Percentiles rank a stretch among this genome's conserved stretches.
phyloP scores from a whole-genome alignment of 1,140 invertebrate genomes.

The Acromyrmex heyeri region DNA sequence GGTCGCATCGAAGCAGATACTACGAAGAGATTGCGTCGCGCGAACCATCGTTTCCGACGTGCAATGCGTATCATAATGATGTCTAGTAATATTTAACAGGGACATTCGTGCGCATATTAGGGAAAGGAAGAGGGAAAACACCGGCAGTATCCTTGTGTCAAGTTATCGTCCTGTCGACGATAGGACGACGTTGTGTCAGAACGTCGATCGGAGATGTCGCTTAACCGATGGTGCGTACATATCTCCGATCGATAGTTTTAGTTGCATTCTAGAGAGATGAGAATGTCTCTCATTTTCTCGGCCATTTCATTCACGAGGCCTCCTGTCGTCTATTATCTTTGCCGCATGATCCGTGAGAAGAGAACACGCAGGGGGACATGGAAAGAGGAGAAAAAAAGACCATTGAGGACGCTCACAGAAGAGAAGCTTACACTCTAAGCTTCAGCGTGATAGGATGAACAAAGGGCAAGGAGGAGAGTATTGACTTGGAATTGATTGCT shows the following conservation, averaged over 20 bases:
- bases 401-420: not conserved
- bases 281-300: not conserved
- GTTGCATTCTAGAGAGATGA: not conserved
- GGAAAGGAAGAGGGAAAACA: not conserved
- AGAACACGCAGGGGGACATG: not conserved
- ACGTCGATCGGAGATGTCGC: conserved; percentile 4
- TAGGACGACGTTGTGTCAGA: conserved; percentile 15
- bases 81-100: not conserved
- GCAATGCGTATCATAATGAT: not conserved
- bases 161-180: conserved; percentile 7
- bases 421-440: not conserved
- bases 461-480: not conserved
- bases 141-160: conserved; percentile 47
- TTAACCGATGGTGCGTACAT: not conserved
- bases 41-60: not conserved
- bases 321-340: conserved; percentile 27
- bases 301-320: conserved; percentile 10
- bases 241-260: conserved; percentile 29
- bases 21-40: not conserved
- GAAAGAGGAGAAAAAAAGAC: not conserved
- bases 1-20: conserved; percentile 11
- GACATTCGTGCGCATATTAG: not conserved
- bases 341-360: conserved; percentile 7
- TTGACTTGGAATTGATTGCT: not conserved
- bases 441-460: not conserved